Percentiles rank a stretch among this genome's conserved stretches.
Conservation (phyloP, 2,113 vertebrate genomes). For the Anolis sagrei region DNA sequence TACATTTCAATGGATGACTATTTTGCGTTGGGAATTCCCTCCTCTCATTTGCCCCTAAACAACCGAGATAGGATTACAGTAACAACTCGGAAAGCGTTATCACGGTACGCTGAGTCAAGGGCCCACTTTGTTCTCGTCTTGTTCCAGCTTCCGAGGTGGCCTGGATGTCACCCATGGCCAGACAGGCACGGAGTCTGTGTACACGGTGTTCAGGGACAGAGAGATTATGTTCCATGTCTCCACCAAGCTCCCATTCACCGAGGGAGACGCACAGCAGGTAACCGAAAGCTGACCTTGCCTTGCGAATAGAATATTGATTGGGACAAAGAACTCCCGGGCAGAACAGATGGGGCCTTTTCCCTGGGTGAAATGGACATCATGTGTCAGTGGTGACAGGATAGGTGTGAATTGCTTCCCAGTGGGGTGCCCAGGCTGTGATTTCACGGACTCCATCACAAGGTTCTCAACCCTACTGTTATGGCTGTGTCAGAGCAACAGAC, state of each 20-base stretch:
- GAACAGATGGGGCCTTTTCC: too few relatives aligned
- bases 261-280: constrained; percentile 94
- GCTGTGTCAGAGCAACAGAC: too few relatives aligned
- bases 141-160: constrained; percentile 90
- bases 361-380: too few relatives aligned
- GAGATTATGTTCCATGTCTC: constrained; percentile 98
- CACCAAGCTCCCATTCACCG: constrained; percentile 93
- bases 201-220: constrained; percentile 89
- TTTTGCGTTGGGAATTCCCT: background rate
- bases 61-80: too few relatives aligned
- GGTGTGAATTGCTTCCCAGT: background rate
- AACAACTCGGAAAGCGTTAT: background rate
- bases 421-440: background rate
- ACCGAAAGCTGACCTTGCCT: background rate
- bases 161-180: constrained; percentile 94
- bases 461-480: too few relatives aligned
- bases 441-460: background rate
- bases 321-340: rapidly evolving
- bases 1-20: too few relatives aligned
- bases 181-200: constrained; percentile 91
- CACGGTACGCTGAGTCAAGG: background rate
- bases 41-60: background rate
- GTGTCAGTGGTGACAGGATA: background rate
- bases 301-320: rapidly evolving
- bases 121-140: background rate